Conservation (phyloP, 2,888 invertebrate species). For the Alentia gelatinosa region DNA sequence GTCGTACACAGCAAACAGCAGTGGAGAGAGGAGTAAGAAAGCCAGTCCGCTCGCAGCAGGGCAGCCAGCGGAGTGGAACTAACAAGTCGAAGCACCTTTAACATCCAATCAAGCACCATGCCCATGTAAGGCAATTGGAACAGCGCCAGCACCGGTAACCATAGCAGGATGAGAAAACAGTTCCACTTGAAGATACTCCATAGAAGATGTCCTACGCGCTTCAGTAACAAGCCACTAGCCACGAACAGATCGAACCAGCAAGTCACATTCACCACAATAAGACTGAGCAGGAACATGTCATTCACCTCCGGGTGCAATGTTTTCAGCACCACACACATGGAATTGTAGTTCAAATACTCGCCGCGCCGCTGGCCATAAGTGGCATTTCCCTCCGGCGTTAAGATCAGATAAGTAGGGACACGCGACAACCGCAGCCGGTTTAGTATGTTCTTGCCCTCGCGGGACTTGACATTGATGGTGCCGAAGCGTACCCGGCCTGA, state of each 20-base stretch:
- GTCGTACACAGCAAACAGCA: conserved; percentile 68
- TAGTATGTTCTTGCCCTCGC: conserved; percentile 66
- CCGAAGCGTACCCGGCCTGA: conserved; percentile 83
- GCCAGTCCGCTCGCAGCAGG: conserved; percentile 72
- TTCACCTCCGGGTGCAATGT: conserved; percentile 82
- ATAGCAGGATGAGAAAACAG: conserved; percentile 79
- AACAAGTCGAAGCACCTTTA: conserved; percentile 76
- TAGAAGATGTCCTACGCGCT: conserved; percentile 78
- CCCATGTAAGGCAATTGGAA: conserved; percentile 80
- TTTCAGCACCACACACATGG: conserved; percentile 81
- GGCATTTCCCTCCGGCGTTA: conserved; percentile 80
- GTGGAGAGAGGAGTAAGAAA: conserved; percentile 66
- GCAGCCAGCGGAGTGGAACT: conserved; percentile 76
- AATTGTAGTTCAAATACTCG: conserved; percentile 80
- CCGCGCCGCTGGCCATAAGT: conserved; percentile 80
- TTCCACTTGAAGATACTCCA: conserved; percentile 81
- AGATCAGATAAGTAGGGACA: conserved; percentile 79
- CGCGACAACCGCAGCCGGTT: conserved; percentile 63
- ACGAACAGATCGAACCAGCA: conserved; percentile 81
- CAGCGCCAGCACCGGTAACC: conserved; percentile 81
- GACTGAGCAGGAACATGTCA: conserved; percentile 82
- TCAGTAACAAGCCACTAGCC: conserved; percentile 75
- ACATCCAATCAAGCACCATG: conserved; percentile 73
- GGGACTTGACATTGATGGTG: conserved; percentile 67
- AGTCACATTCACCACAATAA: conserved; percentile 81